A percentile compares a stretch with the other conserved stretches of the same genome.
Evolutionary conservation across 2,113 vertebrate genomes (phyloP).

Genomic region (Phylloscopus trochiloides): DNA sequence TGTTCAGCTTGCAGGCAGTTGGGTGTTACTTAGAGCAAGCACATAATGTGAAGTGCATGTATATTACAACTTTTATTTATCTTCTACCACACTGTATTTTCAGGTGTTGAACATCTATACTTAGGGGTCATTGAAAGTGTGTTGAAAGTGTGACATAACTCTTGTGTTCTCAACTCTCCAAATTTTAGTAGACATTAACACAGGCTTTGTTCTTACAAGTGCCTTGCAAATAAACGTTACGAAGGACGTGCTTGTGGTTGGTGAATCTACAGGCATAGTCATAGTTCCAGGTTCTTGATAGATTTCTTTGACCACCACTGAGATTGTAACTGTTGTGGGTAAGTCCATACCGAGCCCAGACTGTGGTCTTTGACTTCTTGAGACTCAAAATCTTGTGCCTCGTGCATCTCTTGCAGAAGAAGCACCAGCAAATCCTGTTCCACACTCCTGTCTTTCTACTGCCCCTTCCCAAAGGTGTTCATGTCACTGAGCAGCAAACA

Average conservation of each 20-base stretch:
- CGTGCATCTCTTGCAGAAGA: not conserved
- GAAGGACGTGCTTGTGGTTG: not conserved
- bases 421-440: not conserved
- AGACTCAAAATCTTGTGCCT: not conserved
- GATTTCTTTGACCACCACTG: not conserved
- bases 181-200: not conserved
- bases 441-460: not conserved
- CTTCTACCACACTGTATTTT: not conserved
- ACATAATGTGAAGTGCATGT: not conserved
- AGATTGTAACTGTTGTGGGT: not conserved
- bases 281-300: not conserved
- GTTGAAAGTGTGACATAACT: not conserved
- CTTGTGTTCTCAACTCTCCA: not conserved
- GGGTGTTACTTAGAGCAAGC: not conserved
- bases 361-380: not conserved
- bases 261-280: not conserved
- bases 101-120: not conserved
- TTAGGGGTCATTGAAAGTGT: not conserved
- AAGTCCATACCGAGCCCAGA: not conserved
- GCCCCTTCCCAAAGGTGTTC: not conserved
- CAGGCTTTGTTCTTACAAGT: not conserved
- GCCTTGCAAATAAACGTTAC: not conserved
- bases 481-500: not conserved
- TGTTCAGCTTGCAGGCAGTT: not conserved
- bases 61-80: not conserved